Evolutionary conservation across 2,113 vertebrate genomes (phyloP), one percentile per base, ranked within the genome.

Genomic region (Sebastes schlegelii): DNA sequence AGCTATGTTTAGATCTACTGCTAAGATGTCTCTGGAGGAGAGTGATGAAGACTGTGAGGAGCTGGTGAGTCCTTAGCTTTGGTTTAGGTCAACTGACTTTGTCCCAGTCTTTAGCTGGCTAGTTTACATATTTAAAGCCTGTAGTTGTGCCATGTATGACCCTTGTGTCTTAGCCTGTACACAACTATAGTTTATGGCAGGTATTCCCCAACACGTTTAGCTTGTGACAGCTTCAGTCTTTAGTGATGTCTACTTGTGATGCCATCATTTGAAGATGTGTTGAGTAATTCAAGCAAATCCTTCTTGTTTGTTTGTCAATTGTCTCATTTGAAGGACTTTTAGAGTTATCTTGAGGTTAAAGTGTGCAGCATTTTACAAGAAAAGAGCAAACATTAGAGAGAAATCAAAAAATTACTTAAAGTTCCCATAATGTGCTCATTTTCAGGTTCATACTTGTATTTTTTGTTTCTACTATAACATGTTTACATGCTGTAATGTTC

Each of bases 21-120:
- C 65, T 13, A 92, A 92, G 75, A 92, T 93, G 92, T 95, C 92
- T 77, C 4, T 89, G 49, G 92, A 88, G 74, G 89, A 84, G 49
- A 94, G 91, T 77, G 94, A 95, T 49, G 94, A 94, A 61, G 94
- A 95, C 74, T 90, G 84, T 3, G 94, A 95, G 48, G 93, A 94
- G 78, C 80, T 94, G 92, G 95, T 95, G 85, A 94, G 94, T 77
- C 16, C 2, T 60, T 4, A 13, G 23, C 46, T 70, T 11, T 40
- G 11, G 0, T 26, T n/a, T 46, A 5, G 19, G 8, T 66, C 10
- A 19, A 3, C 48, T 26, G 57, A 64, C 16, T 46, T 26, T 43
- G 6, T 21, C 12, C 21, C 3, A 26, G 26, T 26, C 26, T 26
- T 26, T 26, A 26, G 26, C 26, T 26, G 2, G 26, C 26, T 26